These are phyloP conservation scores for Equus przewalskii DNA, from an alignment of 2,113 vertebrate species.

Conservation along the genomic window DNA sequence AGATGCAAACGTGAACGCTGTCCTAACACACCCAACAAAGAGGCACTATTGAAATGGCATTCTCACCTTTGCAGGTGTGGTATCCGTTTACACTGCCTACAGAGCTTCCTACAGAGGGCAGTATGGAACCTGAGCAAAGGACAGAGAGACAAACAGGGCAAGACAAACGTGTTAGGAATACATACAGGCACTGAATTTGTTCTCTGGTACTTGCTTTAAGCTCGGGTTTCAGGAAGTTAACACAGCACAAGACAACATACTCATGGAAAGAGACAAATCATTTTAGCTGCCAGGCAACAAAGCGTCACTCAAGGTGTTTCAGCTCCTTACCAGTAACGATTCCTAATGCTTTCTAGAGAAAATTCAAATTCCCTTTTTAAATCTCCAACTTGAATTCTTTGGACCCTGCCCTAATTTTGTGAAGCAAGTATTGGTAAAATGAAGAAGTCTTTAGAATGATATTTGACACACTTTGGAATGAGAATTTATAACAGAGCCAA, in stretches of 20 bases:
- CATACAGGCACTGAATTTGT: constrained; percentile 72
- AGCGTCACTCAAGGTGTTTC: not conserved
- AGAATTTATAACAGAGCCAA: constrained; percentile 41
- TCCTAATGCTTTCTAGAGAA: rapidly evolving
- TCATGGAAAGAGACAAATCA: constrained; percentile 73
- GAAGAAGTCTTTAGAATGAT: not conserved
- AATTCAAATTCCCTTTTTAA: constrained; percentile 29
- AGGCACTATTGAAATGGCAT: constrained; percentile 34
- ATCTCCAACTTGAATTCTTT: constrained; percentile 37
- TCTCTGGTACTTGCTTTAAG: constrained; percentile 69
- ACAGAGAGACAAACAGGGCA: constrained; percentile 87
- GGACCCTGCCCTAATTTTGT: constrained; percentile 31
- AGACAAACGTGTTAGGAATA: constrained; percentile 84
- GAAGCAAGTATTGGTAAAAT: constrained; percentile 49
- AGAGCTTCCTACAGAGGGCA: constrained; percentile 86
- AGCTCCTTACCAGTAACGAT: constrained; percentile 35
- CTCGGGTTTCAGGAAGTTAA: constrained; percentile 68
- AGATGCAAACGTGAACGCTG: not conserved
- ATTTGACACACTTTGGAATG: constrained; percentile 24
- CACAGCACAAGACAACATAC: constrained; percentile 81
- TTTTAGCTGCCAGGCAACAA: constrained; percentile 58
- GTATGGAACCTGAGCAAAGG: constrained; percentile 88
- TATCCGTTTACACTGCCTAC: constrained; percentile 97
- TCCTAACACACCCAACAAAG: constrained; percentile 64
- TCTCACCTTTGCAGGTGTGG: constrained; percentile 99